phyloP scores from a whole-genome alignment of 2,113 vertebrate genomes.

The Tympanuchus pallidicinctus region DNA sequence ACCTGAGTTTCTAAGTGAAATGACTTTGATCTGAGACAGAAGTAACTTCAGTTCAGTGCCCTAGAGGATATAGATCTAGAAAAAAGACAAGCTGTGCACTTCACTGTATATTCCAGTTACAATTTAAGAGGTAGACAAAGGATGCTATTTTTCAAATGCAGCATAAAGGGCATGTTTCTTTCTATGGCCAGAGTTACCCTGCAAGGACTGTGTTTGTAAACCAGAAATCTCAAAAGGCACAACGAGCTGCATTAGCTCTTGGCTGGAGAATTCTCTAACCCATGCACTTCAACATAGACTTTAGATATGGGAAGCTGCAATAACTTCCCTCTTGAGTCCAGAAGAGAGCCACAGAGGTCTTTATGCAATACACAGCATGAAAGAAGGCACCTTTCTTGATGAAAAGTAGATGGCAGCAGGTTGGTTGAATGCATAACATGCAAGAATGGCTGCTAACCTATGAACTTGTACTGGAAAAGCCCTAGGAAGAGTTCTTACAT shows the following conservation, averaged over 20 bases:
- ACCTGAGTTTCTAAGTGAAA: constrained; percentile 67
- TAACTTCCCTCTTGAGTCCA: constrained; percentile 57
- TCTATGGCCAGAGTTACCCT: constrained; percentile 29
- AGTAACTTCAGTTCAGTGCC: constrained; percentile 70
- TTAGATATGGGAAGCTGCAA: constrained; percentile 27
- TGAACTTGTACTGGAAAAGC: background rate
- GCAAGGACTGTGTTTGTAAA: constrained; percentile 39
- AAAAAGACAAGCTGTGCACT: constrained; percentile 34
- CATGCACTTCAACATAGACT: constrained; percentile 54
- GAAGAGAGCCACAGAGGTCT: constrained; percentile 44
- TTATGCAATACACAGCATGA: constrained; percentile 54
- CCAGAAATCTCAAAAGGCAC: constrained; percentile 23
- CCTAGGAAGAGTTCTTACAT: background rate
- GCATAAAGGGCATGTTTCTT: constrained; percentile 39
- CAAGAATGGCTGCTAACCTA: background rate
- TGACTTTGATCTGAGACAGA: constrained; percentile 74
- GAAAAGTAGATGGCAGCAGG: constrained; percentile 29
- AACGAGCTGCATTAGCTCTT: constrained; percentile 49
- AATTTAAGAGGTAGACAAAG: constrained; percentile 51
- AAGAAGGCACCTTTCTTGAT: constrained; percentile 50
- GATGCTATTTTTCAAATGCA: constrained; percentile 42
- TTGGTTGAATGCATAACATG: constrained; percentile 35
- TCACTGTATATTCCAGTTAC: constrained; percentile 27
- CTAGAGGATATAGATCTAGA: constrained; percentile 67
- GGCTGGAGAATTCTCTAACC: constrained; percentile 54